Evolutionary conservation across 1,140 invertebrate genomes (phyloP).

Genomic region (Heterodera carotae): DNA sequence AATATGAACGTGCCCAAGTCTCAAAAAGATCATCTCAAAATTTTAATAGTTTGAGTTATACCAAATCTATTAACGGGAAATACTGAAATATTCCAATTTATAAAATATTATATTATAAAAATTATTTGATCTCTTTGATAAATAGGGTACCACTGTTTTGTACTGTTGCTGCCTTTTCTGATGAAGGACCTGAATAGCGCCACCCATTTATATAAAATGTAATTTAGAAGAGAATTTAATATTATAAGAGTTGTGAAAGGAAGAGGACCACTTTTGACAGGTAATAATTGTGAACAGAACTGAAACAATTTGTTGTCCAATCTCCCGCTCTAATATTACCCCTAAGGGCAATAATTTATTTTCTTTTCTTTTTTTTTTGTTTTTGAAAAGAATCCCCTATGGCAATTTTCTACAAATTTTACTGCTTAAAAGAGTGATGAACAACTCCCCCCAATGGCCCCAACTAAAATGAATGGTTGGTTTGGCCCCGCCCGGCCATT

Average conservation of each 20-base stretch:
- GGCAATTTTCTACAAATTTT: neutral
- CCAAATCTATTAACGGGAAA: too few relatives aligned
- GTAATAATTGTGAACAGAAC: neutral
- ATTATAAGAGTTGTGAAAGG: neutral
- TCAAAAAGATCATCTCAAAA: too few relatives aligned
- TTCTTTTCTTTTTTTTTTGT: neutral
- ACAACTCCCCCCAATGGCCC: neutral
- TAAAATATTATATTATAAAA: neutral
- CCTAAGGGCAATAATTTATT: neutral
- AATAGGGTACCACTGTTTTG: too few relatives aligned
- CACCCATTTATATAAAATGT: neutral
- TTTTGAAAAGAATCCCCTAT: neutral
- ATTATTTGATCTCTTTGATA: neutral
- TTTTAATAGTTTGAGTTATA: too few relatives aligned
- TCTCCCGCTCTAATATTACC: neutral
- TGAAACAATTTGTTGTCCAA: neutral
- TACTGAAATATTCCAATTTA: neutral
- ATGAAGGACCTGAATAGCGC: neutral
- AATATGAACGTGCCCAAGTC: too few relatives aligned
- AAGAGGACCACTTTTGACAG: neutral
- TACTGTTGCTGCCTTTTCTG: neutral
- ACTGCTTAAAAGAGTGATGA: neutral
- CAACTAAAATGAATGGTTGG: neutral
- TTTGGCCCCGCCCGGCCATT: neutral
- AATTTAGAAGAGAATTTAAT: neutral